Base-by-base conservation (phyloP, 2,888 invertebrate species). In the Digitonthophagus gazella region DNA sequence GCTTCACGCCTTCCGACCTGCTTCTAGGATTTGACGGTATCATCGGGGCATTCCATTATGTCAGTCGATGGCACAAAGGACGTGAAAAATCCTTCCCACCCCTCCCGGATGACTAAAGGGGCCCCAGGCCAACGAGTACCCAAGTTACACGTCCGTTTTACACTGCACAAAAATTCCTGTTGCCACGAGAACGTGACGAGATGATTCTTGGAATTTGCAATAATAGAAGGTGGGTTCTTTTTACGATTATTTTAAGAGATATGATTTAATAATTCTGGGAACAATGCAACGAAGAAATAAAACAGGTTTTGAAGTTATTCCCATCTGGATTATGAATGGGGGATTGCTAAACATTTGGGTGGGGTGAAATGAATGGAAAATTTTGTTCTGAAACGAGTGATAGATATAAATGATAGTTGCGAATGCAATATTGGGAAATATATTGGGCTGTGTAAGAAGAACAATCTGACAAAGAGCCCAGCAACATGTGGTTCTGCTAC, bases 381-480 rank as follows among this genome's bases (percentile, higher is more conserved):
- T n/a, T n/a, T n/a, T n/a, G n/a, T n/a, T n/a, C n/a, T n/a, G n/a
- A n/a, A n/a, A n/a, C n/a, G n/a, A n/a, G n/a, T n/a, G n/a, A n/a
- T n/a, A n/a, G n/a, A n/a, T n/a, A n/a, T n/a, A n/a, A n/a, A n/a
- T n/a, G n/a, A n/a, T n/a, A n/a, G n/a, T 44, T 44, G 28, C 11
- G 28, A n/a, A 22, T 22, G 22, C 22, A 6, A 44, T 44, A 44
- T 44, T 44, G 28, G 1, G 28, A 44, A 44, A 44, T 44, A 44
- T 44, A 11, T 44, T 44, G 28, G 28, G 28, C 61, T n/a, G 61
- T 61, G 61, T 61, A 61, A 61, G 20, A 61, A 11, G 61, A 20
- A 18, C 61, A 61, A 20, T 61, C n/a, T 61, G 61, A 61, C 61
- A 61, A 61, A 61, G 61, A 61, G 61, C 19, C 20, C 61, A 16